A percentile compares a stretch with the other conserved stretches of the same genome.
Evolutionary conservation across 2,888 invertebrate genomes (phyloP).

Genomic region (Acleris holmiana): DNA sequence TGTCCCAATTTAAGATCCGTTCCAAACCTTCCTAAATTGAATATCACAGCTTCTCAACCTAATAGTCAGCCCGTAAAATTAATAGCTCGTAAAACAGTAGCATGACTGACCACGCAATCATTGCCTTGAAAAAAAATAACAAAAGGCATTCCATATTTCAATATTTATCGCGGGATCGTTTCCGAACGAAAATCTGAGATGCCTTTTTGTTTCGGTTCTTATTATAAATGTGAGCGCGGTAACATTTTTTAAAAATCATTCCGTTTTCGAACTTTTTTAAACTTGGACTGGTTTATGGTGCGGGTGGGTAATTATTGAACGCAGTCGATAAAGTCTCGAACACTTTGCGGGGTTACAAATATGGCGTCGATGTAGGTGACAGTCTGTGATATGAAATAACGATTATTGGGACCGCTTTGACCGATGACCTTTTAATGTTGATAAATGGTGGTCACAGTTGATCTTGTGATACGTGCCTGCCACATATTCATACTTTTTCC

Average conservation of each 20-base stretch:
- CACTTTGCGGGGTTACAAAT: background rate
- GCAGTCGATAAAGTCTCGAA: background rate
- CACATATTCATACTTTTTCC: slow-evolving; percentile 2
- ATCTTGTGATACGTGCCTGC: slow-evolving; percentile 20
- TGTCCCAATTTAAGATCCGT: slow-evolving; percentile 50
- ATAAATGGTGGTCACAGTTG: slow-evolving; percentile 13
- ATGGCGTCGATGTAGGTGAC: slow-evolving; percentile 2
- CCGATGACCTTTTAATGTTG: slow-evolving; percentile 17
- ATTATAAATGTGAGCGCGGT: slow-evolving; percentile 74
- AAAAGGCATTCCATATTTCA: slow-evolving; percentile 80
- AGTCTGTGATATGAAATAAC: slow-evolving; percentile 6
- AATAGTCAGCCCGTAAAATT: slow-evolving; percentile 58
- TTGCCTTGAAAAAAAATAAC: slow-evolving; percentile 57
- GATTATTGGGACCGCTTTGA: slow-evolving; percentile 22
- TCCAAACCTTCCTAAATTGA: slow-evolving; percentile 40
- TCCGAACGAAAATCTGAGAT: slow-evolving; percentile 77
- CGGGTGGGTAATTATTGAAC: slow-evolving; percentile 19
- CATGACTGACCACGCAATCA: slow-evolving; percentile 56
- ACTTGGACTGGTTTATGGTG: slow-evolving; percentile 29
- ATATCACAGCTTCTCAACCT: slow-evolving; percentile 40
- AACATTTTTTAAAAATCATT: slow-evolving; percentile 68
- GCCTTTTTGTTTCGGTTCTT: slow-evolving; percentile 58
- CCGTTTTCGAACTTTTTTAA: slow-evolving; percentile 50
- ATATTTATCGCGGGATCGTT: slow-evolving; percentile 82
- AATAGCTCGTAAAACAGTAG: slow-evolving; percentile 80